Conservation (phyloP, 1,140 invertebrate genomes). For the Pentalonia nigronervosa region DNA sequence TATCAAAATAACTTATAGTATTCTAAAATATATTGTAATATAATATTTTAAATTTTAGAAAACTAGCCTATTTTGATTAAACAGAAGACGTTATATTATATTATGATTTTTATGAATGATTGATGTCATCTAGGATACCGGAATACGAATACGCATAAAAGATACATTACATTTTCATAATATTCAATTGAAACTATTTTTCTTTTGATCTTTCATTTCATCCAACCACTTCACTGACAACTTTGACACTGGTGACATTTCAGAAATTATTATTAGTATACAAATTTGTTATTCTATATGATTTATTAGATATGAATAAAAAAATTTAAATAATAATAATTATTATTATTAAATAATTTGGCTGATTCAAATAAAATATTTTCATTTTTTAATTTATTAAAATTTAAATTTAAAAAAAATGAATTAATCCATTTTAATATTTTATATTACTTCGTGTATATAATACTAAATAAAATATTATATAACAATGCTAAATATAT, state of each 20-base stretch:
- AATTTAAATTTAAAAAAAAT: background rate
- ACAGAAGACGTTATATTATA: background rate
- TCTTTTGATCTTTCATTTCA: background rate
- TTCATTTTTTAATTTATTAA: background rate
- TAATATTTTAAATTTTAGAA: background rate
- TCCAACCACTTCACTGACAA: background rate
- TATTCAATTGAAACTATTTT: background rate
- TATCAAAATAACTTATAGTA: background rate
- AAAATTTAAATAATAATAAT: too few relatives aligned
- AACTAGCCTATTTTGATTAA: background rate
- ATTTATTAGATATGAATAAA: constrained; percentile 4
- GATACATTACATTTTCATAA: background rate
- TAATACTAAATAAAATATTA: too few relatives aligned
- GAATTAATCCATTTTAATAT: too few relatives aligned
- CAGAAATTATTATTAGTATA: background rate
- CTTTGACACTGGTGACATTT: background rate
- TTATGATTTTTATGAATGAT: background rate
- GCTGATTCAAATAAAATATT: background rate
- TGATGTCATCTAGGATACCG: background rate
- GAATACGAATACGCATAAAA: background rate
- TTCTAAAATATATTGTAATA: background rate
- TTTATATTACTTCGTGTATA: too few relatives aligned
- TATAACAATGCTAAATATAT: too few relatives aligned
- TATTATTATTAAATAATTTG: background rate
- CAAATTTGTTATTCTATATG: background rate